phyloP scores from a whole-genome alignment of 2,888 invertebrate genomes.

The Dendrolimus houi region DNA sequence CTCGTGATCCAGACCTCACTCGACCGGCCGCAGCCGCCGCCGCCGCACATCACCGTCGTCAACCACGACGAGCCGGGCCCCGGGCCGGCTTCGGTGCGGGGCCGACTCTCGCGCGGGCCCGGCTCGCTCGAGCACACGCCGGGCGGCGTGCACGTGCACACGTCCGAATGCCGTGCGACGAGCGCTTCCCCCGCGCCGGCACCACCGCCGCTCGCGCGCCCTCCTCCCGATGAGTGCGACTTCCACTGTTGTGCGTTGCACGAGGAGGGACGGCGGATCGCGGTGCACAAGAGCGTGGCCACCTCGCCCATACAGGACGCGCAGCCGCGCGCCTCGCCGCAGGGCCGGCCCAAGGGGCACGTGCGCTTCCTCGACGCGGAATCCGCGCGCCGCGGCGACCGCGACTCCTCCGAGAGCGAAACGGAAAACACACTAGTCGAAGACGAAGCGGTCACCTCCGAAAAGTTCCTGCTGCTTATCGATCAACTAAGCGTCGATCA shows the following conservation, averaged over 20 bases:
- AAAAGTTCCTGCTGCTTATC: conserved; percentile 94
- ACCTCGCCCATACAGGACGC: conserved; percentile 94
- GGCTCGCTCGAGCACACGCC: conserved; percentile 78
- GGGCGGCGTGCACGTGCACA: conserved; percentile 88
- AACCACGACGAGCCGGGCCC: conserved; percentile 93
- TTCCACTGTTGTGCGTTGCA: conserved; percentile 97
- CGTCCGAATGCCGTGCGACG: conserved; percentile 84
- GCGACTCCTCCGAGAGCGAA: conserved; percentile 94
- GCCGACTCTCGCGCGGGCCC: conserved; percentile 83
- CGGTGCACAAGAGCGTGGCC: conserved; percentile 93
- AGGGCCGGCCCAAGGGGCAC: conserved; percentile 84
- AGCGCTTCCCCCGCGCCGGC: conserved; percentile 69
- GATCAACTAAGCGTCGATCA: conserved; percentile 95
- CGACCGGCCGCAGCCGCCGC: conserved; percentile 81
- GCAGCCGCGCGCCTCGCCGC: conserved; percentile 80
- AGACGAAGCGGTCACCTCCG: conserved; percentile 91
- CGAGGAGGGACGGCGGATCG: conserved; percentile 93
- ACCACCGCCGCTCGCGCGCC: conserved; percentile 79
- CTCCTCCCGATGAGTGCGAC: conserved; percentile 89
- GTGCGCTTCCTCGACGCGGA: conserved; percentile 91
- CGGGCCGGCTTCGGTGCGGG: conserved; percentile 78
- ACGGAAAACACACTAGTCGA: conserved; percentile 95
- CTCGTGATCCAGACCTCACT: conserved; percentile 86
- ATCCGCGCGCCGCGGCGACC: conserved; percentile 78
- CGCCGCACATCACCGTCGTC: conserved; percentile 94